Evolutionary conservation across 2,797 vertebrate genomes (phyloP).

Genomic region (Onychomys arenicola): DNA sequence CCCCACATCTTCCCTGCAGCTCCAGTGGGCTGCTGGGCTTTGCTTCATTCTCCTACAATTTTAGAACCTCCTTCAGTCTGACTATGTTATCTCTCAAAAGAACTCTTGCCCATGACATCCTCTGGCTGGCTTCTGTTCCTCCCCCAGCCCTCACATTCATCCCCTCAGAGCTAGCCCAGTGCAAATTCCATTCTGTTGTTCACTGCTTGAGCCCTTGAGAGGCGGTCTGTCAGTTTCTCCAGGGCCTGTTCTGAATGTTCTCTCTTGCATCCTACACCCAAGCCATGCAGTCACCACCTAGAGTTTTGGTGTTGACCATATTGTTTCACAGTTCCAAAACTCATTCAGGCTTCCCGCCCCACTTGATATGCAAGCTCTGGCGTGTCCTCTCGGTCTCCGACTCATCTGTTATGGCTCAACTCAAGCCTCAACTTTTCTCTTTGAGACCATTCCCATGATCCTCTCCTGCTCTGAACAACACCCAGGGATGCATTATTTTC

Average conservation of each 20-base stretch:
- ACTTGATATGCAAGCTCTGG: too few relatives aligned
- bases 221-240: not conserved
- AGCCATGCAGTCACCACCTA: rapidly evolving
- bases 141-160: not conserved
- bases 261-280: not conserved
- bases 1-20: not conserved
- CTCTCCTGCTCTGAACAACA: not conserved
- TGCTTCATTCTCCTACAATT: not conserved
- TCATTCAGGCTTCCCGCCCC: not conserved
- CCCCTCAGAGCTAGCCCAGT: not conserved
- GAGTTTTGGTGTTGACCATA: not conserved
- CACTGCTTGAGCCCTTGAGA: not conserved
- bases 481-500: not conserved
- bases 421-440: not conserved
- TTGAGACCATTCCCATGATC: not conserved
- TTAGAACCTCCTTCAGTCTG: not conserved
- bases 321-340: not conserved
- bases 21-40: not conserved
- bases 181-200: not conserved
- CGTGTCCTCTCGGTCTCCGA: not conserved
- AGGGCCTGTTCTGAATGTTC: not conserved
- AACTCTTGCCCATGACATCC: not conserved
- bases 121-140: not conserved
- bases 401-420: not conserved
- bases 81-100: not conserved